Evolutionary conservation across 2,888 invertebrate genomes (phyloP), one percentile per base, ranked within the genome.

Genomic region (Chaetoderma sp.): DNA sequence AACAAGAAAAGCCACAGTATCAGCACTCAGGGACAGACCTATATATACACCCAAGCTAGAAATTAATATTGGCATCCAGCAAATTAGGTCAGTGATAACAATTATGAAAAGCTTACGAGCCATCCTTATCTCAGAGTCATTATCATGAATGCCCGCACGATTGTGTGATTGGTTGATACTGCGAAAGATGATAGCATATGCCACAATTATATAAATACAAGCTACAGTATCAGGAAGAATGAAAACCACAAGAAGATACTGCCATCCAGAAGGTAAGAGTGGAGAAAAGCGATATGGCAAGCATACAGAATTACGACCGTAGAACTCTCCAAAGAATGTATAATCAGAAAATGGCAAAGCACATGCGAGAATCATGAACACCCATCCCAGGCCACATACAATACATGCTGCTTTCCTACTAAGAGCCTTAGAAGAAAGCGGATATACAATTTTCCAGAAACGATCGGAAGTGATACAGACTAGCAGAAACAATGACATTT

Each of bases 401-500:
- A 52, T 30, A 28, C 52, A 52, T 2, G 52, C 28, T 4, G 32
- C 28, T 4, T n/a, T n/a, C 4, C 16, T 28, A 4, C n/a, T 52
- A 2, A 18, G 16, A 8, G 23, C 13, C 3, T 1, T 4, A 2
- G 18, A 21, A 50, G 28, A 8, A 60, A 74, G 54, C 4, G 77
- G 77, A 49, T 72, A 74, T 61, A 65, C 71, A 55, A 76, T 71
- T 47, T 71, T 69, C 21, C 75, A 60, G 67, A 72, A 77, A 21
- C 77, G 63, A 28, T 77, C 77, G 13, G 73, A 39, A 0, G 77
- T 74, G 45, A 77, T 73, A 23, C 71, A 49, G 8, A 70, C 67
- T 21, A 77, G 58, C 0, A 73, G 76, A 33, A 77, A 52, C 6
- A 77, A 72, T 8, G 73, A 73, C 65, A 75, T 72, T 49, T 75